Conservation (phyloP, 2,888 invertebrate species). For the Strigamia crassipes region DNA sequence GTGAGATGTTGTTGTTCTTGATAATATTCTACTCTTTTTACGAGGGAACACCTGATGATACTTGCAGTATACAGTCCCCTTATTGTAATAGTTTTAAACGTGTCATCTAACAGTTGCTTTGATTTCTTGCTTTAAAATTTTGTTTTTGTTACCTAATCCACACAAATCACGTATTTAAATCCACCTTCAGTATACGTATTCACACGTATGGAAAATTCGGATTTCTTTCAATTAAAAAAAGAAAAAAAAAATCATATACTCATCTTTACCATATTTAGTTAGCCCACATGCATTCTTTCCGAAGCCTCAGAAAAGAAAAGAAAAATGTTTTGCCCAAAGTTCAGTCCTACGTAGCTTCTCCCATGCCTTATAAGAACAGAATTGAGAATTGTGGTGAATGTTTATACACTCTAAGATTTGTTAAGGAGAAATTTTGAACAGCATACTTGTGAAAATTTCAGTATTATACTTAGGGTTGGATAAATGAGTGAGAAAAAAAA, state of each 20-base stretch:
- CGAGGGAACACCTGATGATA: conserved; percentile 32
- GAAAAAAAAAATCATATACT: neutral
- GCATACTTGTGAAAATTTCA: conserved; percentile 1
- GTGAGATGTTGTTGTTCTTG: conserved; percentile 32
- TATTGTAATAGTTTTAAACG: neutral
- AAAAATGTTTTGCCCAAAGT: neutral
- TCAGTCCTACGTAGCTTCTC: neutral
- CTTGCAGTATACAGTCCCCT: conserved; percentile 22
- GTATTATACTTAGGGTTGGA: conserved; percentile 2
- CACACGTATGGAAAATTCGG: conserved; percentile 43
- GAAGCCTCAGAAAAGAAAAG: neutral
- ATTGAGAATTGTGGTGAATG: conserved; percentile 5
- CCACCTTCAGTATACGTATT: conserved; percentile 48
- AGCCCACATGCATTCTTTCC: neutral
- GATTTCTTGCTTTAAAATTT: neutral
- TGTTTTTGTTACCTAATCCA: neutral
- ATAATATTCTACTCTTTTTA: conserved; percentile 28
- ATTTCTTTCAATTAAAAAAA: neutral
- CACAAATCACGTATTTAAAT: neutral
- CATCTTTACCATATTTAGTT: conserved; percentile 12
- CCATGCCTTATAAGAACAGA: conserved; percentile 2
- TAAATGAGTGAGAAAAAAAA: neutral
- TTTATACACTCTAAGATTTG: neutral
- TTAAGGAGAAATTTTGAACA: neutral
- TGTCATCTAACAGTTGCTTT: neutral